These are phyloP conservation scores for Pocillopora verrucosa DNA, from an alignment of 64 coral and sea anemone species.

Conservation along the genomic window DNA sequence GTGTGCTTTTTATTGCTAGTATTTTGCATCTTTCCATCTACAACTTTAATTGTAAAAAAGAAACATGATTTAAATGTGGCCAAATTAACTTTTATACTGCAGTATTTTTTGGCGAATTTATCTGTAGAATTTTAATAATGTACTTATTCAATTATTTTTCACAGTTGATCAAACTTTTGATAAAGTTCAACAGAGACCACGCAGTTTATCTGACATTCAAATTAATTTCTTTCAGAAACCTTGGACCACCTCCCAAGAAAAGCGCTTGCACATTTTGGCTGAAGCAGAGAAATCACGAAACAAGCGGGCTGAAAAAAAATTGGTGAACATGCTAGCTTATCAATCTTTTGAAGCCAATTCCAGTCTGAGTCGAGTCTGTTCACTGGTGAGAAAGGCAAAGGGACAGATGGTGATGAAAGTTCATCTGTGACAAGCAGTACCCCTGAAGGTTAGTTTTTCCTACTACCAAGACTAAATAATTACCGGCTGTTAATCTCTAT, in stretches of 20 bases:
- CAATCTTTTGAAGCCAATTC: background rate
- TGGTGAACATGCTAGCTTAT: background rate
- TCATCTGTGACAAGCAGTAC: background rate
- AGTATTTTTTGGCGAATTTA: too few relatives aligned
- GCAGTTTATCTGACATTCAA: background rate
- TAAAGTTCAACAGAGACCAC: background rate
- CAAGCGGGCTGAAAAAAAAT: background rate
- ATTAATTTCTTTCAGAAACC: too few relatives aligned
- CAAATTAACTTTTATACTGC: too few relatives aligned
- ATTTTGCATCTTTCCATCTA: too few relatives aligned
- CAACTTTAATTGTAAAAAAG: too few relatives aligned
- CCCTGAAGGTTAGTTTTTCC: background rate
- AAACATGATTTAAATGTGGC: too few relatives aligned
- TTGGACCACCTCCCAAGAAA: background rate
- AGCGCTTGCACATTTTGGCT: slow-evolving; percentile 3
- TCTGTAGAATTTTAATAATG: too few relatives aligned
- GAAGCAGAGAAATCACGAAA: background rate
- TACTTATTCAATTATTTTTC: background rate
- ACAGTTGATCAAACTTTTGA: background rate
- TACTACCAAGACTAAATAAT: too few relatives aligned
- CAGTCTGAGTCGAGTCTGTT: background rate
- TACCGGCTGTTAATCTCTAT: too few relatives aligned
- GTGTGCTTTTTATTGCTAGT: too few relatives aligned
- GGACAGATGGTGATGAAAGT: background rate
- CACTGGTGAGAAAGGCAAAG: background rate